Percentiles rank a stretch among this genome's conserved stretches.
These are phyloP conservation scores for Tiaroga cobitis DNA, from an alignment of 2,797 vertebrate species.

Conservation along the genomic window DNA sequence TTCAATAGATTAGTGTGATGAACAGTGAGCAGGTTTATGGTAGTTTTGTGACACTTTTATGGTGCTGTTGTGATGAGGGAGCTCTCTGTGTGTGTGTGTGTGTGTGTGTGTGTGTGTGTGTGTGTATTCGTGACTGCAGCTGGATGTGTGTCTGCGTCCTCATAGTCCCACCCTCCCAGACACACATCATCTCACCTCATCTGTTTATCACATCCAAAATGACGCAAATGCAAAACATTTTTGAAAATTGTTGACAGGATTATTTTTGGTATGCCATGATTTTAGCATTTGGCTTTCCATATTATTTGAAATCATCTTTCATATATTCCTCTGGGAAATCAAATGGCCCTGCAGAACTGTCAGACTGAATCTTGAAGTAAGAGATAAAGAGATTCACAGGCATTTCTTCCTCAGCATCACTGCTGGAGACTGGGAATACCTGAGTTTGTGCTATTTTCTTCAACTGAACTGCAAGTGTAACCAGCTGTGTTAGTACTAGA, in stretches of 20 bases:
- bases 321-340: neutral
- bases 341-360: constrained; percentile 20
- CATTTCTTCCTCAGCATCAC: neutral
- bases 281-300: neutral
- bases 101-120: neutral
- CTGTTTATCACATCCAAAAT: constrained; percentile 35
- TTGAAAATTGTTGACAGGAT: neutral
- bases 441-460: neutral
- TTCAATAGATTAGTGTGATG: neutral
- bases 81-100: neutral
- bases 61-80: neutral
- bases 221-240: constrained; percentile 26
- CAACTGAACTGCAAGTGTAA: neutral
- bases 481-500: constrained; percentile 1
- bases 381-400: constrained; percentile 14
- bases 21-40: neutral
- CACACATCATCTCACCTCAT: constrained; percentile 30
- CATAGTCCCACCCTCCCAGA: constrained; percentile 17
- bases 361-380: constrained; percentile 24
- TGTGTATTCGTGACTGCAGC: neutral
- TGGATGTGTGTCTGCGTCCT: neutral
- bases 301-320: neutral
- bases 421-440: constrained; percentile 27
- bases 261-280: neutral
- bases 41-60: neutral